Evolutionary conservation across 2,888 invertebrate genomes (phyloP).

Genomic region (Panorpa germanica): DNA sequence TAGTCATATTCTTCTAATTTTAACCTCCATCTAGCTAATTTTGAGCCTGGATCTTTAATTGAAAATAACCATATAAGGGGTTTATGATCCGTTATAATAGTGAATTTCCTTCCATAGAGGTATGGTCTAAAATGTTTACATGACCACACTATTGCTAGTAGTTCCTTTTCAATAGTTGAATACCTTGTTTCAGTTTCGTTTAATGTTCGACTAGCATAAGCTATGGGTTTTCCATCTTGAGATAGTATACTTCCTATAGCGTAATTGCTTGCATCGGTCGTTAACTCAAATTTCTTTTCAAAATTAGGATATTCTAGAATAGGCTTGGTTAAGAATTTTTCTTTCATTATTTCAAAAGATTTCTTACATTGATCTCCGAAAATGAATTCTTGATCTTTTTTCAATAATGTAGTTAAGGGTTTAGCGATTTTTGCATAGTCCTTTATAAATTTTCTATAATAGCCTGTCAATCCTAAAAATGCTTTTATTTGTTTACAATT

Average conservation of each 20-base stretch:
- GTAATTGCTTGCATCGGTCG: constrained; percentile 11
- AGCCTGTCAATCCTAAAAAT: constrained; percentile 11
- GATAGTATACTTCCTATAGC: constrained; percentile 10
- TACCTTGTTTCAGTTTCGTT: constrained; percentile 8
- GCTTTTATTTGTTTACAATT: constrained; percentile 11
- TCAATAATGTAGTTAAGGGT: constrained; percentile 9
- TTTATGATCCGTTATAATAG: constrained; percentile 12
- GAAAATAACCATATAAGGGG: constrained; percentile 10
- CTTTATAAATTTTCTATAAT: constrained; percentile 10
- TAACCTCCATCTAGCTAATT: constrained; percentile 10
- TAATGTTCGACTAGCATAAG: constrained; percentile 10
- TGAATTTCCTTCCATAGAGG: constrained; percentile 12
- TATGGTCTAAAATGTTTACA: constrained; percentile 12
- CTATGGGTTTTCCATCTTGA: constrained; percentile 8
- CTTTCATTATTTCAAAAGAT: constrained; percentile 10
- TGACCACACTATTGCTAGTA: constrained; percentile 11
- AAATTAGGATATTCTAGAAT: constrained; percentile 11
- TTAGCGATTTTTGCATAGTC: constrained; percentile 6
- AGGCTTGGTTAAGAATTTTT: no score
- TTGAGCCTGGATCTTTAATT: constrained; percentile 9
- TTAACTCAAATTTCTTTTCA: constrained; percentile 10
- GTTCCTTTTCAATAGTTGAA: constrained; percentile 11
- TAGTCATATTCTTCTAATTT: constrained; percentile 7
- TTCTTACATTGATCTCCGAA: no score
- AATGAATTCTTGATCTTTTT: no score